Percentiles rank a stretch among this genome's conserved stretches.
Evolutionary conservation across 1,140 invertebrate species (phyloP).

Genomic region (Ylistrum balloti): DNA sequence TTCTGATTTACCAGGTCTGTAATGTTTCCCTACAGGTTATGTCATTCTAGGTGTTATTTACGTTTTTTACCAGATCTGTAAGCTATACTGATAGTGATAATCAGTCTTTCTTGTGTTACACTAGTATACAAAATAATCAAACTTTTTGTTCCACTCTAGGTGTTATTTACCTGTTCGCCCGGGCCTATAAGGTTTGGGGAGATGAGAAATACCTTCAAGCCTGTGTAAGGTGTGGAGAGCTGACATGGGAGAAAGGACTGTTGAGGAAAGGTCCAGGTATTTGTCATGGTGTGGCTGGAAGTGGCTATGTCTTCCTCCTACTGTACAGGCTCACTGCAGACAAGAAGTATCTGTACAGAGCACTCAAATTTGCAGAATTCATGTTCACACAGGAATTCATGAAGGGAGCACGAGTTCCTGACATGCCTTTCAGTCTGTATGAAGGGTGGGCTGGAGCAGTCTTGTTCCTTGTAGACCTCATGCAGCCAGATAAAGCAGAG

Average conservation of each 20-base stretch:
- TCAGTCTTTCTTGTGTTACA: no score
- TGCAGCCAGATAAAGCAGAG: constrained; percentile 88
- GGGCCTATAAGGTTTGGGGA: constrained; percentile 89
- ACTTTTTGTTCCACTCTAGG: constrained; percentile 82
- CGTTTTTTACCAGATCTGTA: no score
- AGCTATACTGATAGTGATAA: no score
- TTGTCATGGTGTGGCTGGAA: constrained; percentile 93
- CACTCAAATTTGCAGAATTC: constrained; percentile 90
- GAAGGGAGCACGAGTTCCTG: constrained; percentile 88
- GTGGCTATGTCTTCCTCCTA: constrained; percentile 92
- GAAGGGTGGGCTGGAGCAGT: constrained; percentile 93
- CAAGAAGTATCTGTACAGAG: constrained; percentile 88
- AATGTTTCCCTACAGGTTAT: no score
- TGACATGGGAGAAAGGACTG: constrained; percentile 91
- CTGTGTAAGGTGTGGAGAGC: constrained; percentile 87
- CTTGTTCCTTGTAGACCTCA: constrained; percentile 91
- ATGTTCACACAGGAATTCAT: constrained; percentile 87
- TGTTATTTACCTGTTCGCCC: constrained; percentile 90
- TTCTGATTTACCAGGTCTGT: no score
- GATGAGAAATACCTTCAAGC: constrained; percentile 89
- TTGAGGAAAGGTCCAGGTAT: constrained; percentile 90
- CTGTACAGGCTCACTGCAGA: constrained; percentile 90
- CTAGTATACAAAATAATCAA: no score
- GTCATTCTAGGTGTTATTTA: no score
- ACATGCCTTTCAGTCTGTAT: constrained; percentile 91